Percentiles rank a stretch among this genome's conserved stretches.
phyloP scores from a whole-genome alignment of 2,888 invertebrate genomes.

The Halictus quadricinctus region DNA sequence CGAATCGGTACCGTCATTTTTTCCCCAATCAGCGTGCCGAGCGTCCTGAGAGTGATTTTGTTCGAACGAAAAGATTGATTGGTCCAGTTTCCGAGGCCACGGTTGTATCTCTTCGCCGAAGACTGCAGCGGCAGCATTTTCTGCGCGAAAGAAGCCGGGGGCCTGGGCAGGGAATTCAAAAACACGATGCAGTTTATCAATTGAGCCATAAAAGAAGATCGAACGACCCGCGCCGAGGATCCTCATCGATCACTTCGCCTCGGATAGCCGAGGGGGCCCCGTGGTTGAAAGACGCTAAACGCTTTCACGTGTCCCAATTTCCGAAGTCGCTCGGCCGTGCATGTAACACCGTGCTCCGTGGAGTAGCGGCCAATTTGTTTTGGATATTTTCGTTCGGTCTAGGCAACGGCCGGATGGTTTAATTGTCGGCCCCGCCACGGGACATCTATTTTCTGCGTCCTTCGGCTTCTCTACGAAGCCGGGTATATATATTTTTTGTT shows the following conservation, averaged over 20 bases:
- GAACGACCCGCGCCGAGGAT: conserved; percentile 2
- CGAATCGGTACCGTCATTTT: not conserved
- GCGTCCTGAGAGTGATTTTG: not conserved
- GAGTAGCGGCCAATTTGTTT: conserved; percentile 71
- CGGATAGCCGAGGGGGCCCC: conserved; percentile 36
- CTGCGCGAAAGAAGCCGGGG: not conserved
- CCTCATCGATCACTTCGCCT: conserved; percentile 29
- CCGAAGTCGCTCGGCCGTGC: conserved; percentile 43
- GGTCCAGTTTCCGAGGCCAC: not conserved
- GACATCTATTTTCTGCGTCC: conserved; percentile 67
- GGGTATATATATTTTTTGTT: conserved; percentile 36
- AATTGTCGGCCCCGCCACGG: conserved; percentile 68
- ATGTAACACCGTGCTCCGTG: conserved; percentile 19
- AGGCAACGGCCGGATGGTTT: conserved; percentile 61
- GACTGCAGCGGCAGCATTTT: not conserved
- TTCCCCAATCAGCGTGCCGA: not conserved
- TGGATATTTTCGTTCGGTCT: conserved; percentile 71
- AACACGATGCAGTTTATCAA: conserved; percentile 17
- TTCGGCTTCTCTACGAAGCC: conserved; percentile 26
- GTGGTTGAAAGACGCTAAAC: conserved; percentile 59
- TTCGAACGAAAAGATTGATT: not conserved
- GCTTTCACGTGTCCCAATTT: conserved; percentile 69
- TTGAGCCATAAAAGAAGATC: conserved; percentile 33
- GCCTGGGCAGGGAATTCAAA: conserved; percentile 3
- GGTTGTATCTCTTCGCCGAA: conserved; percentile 7